Evolutionary conservation across 2,888 invertebrate species (phyloP), one percentile per base, ranked within the genome.

Genomic region (Epinotia ramella): DNA sequence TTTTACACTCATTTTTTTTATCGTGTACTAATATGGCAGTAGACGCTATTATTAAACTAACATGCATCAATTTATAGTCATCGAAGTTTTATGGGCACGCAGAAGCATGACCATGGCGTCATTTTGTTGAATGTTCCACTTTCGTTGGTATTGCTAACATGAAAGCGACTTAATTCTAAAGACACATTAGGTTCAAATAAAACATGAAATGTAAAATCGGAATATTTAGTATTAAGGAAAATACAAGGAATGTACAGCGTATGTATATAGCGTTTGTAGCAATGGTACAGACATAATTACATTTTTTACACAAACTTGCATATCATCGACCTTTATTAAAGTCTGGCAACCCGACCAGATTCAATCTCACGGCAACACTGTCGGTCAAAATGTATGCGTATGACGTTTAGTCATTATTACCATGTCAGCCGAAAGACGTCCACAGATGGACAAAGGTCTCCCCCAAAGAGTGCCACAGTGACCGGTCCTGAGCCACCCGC

Each of bases 211-310:
- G 33, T 67, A 9, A 60, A 69, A 69, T 18, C 0, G 53, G 53
- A 56, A 40, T 67, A 40, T 57, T 56, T 57, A 40, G 67, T 67
- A 57, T 20, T 6, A 46, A 46, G 69, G 24, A 24, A 28, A 69
- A 24, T 69, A 60, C 46, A 60, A 69, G 69, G 69, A 69, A 69
- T 69, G 69, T 69, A 69, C 57, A 62, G 70, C 70, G 60, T 46
- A 62, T 60, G 49, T 70, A 70, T 70, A 59, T 70, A 59, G 69
- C 63, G 18, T 24, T 73, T 64, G 63, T 65, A 74, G 49, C 74
- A 64, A 57, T 70, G 40, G 12, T 74, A 74, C 74, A 74, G 69
- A 24, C 64, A 57, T 60, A 66, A 68, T 68, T 70, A 73, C 72
- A 73, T 40, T 70, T 69, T 69, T 74, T 65, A 74, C 57, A 74